These are phyloP conservation scores for Okamejei kenojei DNA, from an alignment of 2,797 vertebrate genomes.

Conservation along the genomic window DNA sequence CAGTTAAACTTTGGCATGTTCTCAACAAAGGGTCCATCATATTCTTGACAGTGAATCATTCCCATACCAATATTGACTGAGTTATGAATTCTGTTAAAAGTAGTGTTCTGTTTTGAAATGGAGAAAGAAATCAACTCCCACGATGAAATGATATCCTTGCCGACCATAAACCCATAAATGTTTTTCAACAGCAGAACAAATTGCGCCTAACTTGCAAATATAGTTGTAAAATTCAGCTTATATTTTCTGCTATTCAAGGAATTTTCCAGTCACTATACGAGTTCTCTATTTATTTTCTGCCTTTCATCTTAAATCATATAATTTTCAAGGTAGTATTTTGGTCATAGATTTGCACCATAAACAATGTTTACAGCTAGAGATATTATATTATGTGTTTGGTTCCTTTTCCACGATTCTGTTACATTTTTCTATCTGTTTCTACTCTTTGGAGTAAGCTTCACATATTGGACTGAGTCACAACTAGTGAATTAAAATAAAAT, in stretches of 20 bases:
- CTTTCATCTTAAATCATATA: neutral
- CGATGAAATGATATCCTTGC: neutral
- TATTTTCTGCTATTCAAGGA: neutral
- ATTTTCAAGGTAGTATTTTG: neutral
- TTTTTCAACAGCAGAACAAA: neutral
- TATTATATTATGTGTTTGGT: neutral
- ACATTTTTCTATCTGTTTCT: neutral
- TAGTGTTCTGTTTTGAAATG: no score
- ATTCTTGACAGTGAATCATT: neutral
- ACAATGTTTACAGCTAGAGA: slow-evolving; percentile 11
- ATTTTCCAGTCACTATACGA: neutral
- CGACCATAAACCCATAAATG: neutral
- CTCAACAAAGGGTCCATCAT: neutral
- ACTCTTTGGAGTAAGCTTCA: neutral
- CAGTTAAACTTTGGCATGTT: no score
- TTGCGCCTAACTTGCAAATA: neutral
- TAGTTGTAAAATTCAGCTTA: neutral
- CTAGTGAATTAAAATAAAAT: neutral
- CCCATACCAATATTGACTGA: neutral
- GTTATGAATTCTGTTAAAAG: neutral
- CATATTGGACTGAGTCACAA: slow-evolving; percentile 14
- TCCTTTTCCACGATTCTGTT: neutral
- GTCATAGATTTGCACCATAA: neutral
- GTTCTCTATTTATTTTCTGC: slow-evolving; percentile 6
- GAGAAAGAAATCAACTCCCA: neutral